Evolutionary conservation across 64 coral and sea anemone species (phyloP), one percentile per base, ranked within the genome.

Genomic region (Pocillopora damicornis): DNA sequence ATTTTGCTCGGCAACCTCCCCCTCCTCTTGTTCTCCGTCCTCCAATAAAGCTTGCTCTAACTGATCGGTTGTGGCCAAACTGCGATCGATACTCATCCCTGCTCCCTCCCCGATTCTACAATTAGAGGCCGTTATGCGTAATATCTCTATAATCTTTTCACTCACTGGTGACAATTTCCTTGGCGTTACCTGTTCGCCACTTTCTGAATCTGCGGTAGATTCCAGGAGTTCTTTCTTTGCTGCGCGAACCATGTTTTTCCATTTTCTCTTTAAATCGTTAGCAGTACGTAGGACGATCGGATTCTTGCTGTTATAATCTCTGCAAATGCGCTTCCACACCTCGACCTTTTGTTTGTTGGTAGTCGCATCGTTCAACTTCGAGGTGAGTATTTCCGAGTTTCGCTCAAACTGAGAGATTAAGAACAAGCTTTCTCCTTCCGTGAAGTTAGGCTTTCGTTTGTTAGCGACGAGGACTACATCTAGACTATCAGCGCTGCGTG

Each of bases 401-500:
- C 78, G 73, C 89, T 90, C 89, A 64, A 90, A 90, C 37, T 90
- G 58, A 17, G 80, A 74, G 37, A 90, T 90, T 17, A 90, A 64
- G 75, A 65, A 90, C 62, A 90, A 75, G 76, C 81, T 90, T 63
- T 90, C 89, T 69, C 80, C 79, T 76, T 90, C 89, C 17, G 89
- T 90, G 38, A 90, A 90, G 73, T 90, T 90, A 12, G 89, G 89
- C 59, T 90, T 90, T 63, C 89, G 68, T 74, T 90, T 90, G 65
- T 85, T 85, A 7, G 81, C 81, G 16, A 73, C 81, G 5, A 85
- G 81, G 10, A 85, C 63, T 45, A 85, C 37, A 73, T 85, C 81
- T 37, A 72, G 42, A 71, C 63, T 58, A 4, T 85, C 81, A 71
- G 20, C 67, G 9, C 20, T 85, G 38, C 81, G 65, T 16, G 2